These are phyloP conservation scores for Gymnocephalus cernua DNA, from an alignment of 2,113 vertebrate species.

Conservation along the genomic window DNA sequence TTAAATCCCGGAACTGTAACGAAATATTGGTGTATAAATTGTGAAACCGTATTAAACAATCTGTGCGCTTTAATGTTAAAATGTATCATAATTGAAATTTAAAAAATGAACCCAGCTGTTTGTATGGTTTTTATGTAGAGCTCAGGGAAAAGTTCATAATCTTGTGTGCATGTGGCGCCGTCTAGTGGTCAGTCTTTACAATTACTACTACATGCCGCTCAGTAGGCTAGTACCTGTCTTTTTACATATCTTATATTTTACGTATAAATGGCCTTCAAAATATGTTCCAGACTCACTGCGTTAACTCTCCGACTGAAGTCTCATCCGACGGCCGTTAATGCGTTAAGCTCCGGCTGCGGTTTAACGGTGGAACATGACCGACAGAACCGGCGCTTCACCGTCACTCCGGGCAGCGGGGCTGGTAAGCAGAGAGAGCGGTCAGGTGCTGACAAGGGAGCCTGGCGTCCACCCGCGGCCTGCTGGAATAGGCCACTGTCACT, in stretches of 20 bases:
- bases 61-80: background rate
- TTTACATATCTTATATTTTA: background rate
- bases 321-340: background rate
- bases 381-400: slow-evolving; percentile 69
- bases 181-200: background rate
- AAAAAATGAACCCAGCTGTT: background rate
- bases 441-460: background rate
- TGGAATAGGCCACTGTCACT: background rate
- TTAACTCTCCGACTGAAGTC: background rate
- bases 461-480: slow-evolving; percentile 43
- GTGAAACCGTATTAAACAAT: background rate
- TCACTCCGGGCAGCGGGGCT: slow-evolving; percentile 48
- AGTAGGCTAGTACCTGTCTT: background rate
- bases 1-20: background rate
- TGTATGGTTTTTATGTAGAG: background rate
- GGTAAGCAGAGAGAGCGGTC: slow-evolving; percentile 57
- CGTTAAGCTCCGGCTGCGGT: background rate
- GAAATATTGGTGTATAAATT: background rate
- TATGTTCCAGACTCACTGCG: slow-evolving; percentile 9
- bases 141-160: background rate
- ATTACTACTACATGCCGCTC: background rate
- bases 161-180: background rate
- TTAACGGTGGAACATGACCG: slow-evolving; percentile 77
- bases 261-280: slow-evolving; percentile 31
- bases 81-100: too few species aligned